Percentiles rank a stretch among this genome's conserved stretches.
These are phyloP conservation scores for Torymus auratus DNA, from an alignment of 2,888 invertebrate species.

Conservation along the genomic window DNA sequence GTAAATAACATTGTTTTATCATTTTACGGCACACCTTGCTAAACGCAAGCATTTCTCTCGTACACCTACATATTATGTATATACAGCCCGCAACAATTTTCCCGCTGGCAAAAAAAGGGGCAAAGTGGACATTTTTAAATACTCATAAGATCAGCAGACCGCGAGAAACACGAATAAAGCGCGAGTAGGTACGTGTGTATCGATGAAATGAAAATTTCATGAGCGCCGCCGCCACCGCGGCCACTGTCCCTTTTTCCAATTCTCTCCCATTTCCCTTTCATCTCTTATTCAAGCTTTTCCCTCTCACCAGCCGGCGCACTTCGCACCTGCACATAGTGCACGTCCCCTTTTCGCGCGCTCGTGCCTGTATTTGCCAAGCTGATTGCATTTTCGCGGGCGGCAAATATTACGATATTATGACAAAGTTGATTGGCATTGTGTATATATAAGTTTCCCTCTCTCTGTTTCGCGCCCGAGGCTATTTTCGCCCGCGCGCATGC, in stretches of 20 bases:
- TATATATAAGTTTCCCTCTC: not conserved
- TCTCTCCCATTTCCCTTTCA: conserved; percentile 23
- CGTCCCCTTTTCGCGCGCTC: conserved; percentile 22
- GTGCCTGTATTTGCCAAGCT: conserved; percentile 63
- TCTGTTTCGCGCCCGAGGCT: too few relatives aligned
- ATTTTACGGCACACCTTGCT: too few relatives aligned
- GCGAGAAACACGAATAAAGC: not conserved
- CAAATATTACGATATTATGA: conserved; percentile 66
- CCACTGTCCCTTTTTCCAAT: conserved; percentile 29
- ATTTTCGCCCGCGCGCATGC: too few relatives aligned
- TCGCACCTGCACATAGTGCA: conserved; percentile 16
- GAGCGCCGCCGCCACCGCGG: not conserved
- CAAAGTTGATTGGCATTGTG: conserved; percentile 58
- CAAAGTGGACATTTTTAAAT: conserved; percentile 8
- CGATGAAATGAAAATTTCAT: conserved; percentile 25
- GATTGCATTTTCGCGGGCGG: conserved; percentile 68
- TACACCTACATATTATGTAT: too few relatives aligned
- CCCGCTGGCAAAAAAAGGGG: too few relatives aligned
- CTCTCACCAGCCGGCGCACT: not conserved
- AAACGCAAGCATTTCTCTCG: too few relatives aligned
- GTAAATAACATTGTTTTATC: too few relatives aligned
- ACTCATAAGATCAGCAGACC: not conserved
- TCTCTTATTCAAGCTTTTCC: conserved; percentile 26
- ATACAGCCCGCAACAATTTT: too few relatives aligned
- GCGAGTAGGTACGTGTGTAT: not conserved